Conservation (phyloP, 2,113 vertebrate genomes). For the Mus spicilegus region DNA sequence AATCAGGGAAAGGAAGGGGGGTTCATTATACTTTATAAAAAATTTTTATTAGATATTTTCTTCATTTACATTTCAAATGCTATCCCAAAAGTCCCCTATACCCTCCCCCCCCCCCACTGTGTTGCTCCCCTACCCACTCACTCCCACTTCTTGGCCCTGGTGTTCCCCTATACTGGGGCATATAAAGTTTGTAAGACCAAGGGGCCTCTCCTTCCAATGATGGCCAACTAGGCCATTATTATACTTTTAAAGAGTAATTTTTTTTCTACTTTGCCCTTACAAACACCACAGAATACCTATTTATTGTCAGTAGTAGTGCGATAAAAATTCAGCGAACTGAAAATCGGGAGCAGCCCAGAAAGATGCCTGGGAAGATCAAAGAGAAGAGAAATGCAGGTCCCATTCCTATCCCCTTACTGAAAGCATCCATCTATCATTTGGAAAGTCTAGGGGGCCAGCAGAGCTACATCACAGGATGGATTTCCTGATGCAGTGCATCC, state of each 20-base stretch:
- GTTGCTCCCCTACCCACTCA: too few species aligned
- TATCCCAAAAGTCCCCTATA: too few species aligned
- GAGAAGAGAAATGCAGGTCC: not conserved
- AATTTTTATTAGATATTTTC: too few species aligned
- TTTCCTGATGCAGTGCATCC: not conserved
- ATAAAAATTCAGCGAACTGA: not conserved
- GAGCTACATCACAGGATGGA: rapidly evolving
- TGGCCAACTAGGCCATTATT: not conserved
- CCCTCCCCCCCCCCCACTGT: too few species aligned
- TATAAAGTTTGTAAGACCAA: too few species aligned
- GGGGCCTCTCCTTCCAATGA: too few species aligned
- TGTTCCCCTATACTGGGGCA: too few species aligned
- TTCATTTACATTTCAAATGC: too few species aligned
- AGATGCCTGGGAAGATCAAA: not conserved
- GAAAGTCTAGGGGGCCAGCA: not conserved
- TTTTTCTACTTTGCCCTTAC: not conserved
- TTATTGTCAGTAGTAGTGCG: not conserved
- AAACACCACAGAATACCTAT: not conserved
- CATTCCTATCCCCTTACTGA: not conserved
- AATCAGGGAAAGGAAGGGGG: not conserved
- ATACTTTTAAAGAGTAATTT: not conserved
- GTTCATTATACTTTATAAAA: not conserved
- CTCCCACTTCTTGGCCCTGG: too few species aligned
- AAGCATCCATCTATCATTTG: not conserved
- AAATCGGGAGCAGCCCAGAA: not conserved